Evolutionary conservation across 2,888 invertebrate genomes (phyloP).

Genomic region (Troilus luridus): DNA sequence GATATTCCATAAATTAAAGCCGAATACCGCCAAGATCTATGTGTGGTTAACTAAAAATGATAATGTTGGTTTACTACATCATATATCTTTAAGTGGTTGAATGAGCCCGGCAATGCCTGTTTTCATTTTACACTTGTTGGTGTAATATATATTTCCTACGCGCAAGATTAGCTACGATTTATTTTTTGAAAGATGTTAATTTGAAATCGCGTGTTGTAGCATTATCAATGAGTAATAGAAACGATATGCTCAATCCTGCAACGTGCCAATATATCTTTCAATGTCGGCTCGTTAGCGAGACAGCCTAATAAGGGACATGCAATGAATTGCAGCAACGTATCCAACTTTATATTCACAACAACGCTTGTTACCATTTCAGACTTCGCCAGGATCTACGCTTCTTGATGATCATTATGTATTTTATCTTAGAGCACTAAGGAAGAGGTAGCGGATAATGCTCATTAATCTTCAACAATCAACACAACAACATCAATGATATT

Average conservation of each 20-base stretch:
- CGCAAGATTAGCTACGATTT: neutral
- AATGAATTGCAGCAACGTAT: neutral
- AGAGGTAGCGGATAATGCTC: neutral
- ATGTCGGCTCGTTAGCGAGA: neutral
- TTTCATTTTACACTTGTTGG: neutral
- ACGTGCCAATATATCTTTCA: neutral
- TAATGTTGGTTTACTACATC: neutral
- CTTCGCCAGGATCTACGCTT: neutral
- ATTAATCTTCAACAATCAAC: neutral
- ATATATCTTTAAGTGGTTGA: neutral
- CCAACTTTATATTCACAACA: neutral
- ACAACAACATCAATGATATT: neutral
- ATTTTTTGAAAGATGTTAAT: neutral
- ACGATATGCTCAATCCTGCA: neutral
- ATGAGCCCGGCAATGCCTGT: neutral
- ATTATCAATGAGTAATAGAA: neutral
- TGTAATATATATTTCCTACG: neutral
- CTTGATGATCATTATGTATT: neutral
- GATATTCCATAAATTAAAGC: no score
- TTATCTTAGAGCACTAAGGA: neutral
- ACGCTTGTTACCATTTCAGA: neutral
- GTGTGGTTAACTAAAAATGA: no score
- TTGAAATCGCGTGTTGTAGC: neutral
- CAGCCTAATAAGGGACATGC: neutral
- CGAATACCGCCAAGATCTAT: no score